A percentile compares a stretch with the other conserved stretches of the same genome.
Conservation (phyloP, 2,888 invertebrate genomes). For the Drosophila tanythrix region DNA sequence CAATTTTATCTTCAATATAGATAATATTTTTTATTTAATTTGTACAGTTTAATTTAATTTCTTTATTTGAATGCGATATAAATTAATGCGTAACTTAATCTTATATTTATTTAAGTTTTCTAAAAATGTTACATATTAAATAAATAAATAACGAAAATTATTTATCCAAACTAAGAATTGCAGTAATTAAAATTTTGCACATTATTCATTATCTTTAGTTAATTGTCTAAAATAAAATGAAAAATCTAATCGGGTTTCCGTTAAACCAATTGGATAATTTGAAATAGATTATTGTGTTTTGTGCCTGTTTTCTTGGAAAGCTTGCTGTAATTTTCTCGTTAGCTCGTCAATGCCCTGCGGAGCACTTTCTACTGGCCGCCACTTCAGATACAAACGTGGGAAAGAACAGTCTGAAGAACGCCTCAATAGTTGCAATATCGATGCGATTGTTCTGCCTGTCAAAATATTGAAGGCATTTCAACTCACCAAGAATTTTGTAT, state of each 20-base stretch:
- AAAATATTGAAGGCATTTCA: constrained; percentile 64
- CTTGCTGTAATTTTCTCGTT: constrained; percentile 1
- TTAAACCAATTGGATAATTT: background rate
- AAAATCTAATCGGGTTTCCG: background rate
- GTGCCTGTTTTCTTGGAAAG: background rate
- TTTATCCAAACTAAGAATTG: too few species aligned
- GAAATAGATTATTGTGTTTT: background rate
- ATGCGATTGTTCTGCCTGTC: constrained; percentile 73
- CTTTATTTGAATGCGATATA: background rate
- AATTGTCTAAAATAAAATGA: too few species aligned
- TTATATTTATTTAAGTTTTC: background rate
- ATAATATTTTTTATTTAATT: too few species aligned
- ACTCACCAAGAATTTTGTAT: constrained; percentile 30
- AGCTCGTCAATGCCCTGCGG: constrained; percentile 6
- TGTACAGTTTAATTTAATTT: too few species aligned
- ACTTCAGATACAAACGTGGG: constrained; percentile 59
- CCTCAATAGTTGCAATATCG: constrained; percentile 53
- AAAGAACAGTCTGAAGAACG: constrained; percentile 11
- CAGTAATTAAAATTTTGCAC: too few species aligned
- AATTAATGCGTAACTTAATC: background rate
- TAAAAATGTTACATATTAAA: too few species aligned
- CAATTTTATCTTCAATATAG: too few species aligned
- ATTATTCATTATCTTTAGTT: background rate
- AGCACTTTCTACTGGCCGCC: constrained; percentile 41
- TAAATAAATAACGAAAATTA: too few species aligned